phyloP scores from a whole-genome alignment of 2,888 invertebrate species.

The Altica lythri region DNA sequence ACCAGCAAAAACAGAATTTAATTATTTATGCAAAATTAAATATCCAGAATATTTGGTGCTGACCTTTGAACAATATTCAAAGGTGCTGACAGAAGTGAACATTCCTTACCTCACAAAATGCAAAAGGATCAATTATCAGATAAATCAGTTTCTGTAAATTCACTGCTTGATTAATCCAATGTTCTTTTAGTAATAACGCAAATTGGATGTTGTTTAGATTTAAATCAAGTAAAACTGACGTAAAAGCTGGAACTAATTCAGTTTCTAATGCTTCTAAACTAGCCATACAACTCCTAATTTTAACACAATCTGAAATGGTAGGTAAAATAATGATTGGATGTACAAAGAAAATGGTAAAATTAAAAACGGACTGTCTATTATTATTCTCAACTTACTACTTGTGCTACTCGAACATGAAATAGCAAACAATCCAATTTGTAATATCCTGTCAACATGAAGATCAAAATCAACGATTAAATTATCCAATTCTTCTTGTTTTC shows the following conservation, averaged over 20 bases:
- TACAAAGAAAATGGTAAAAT: conserved; percentile 16
- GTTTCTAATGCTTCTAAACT: conserved; percentile 71
- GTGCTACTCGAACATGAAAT: conserved; percentile 63
- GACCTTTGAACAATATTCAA: too few species aligned
- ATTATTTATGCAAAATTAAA: too few species aligned
- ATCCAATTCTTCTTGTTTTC: conserved; percentile 57
- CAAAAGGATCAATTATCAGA: conserved; percentile 70
- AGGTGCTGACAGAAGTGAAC: too few species aligned
- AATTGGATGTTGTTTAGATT: conserved; percentile 61
- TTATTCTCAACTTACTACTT: conserved; percentile 56
- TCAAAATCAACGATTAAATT: conserved; percentile 67
- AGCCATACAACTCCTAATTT: conserved; percentile 67
- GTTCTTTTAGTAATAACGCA: conserved; percentile 60
- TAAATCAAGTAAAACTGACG: conserved; percentile 57
- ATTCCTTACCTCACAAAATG: conserved; percentile 70
- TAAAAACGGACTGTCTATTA: too few species aligned
- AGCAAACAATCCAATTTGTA: conserved; percentile 74
- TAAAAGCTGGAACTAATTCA: conserved; percentile 67
- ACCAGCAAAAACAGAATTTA: too few species aligned
- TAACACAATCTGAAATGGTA: conserved; percentile 61
- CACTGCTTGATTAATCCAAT: conserved; percentile 66
- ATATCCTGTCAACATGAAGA: conserved; percentile 67
- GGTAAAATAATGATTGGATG: too few species aligned
- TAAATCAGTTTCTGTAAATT: conserved; percentile 65
- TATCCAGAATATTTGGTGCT: too few species aligned